phyloP scores from a whole-genome alignment of 2,888 invertebrate species.

The Disparrhopalites patrizii region DNA sequence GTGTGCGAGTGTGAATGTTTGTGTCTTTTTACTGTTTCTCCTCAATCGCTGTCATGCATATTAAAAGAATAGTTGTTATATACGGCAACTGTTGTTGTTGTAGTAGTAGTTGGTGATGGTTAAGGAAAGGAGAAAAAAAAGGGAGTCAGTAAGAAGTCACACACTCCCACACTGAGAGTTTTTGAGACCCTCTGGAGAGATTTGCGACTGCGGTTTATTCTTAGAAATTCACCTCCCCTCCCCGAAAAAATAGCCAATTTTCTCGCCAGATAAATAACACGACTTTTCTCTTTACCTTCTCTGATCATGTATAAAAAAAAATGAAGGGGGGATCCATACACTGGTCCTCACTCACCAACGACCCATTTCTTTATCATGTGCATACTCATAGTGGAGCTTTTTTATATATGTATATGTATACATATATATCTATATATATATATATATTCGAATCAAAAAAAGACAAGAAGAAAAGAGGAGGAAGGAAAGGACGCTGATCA shows the following conservation, averaged over 20 bases:
- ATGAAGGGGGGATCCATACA: constrained; percentile 21
- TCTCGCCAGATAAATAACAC: constrained; percentile 47
- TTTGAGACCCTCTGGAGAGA: constrained; percentile 43
- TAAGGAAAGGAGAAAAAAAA: background rate
- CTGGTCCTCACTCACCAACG: constrained; percentile 17
- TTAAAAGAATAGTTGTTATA: too few species aligned
- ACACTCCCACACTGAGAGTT: background rate
- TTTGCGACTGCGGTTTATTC: constrained; percentile 46
- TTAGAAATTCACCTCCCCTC: constrained; percentile 45
- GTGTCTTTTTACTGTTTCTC: background rate
- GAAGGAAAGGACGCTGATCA: too few species aligned
- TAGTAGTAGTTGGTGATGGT: too few species aligned
- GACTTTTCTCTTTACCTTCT: constrained; percentile 48
- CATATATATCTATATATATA: too few species aligned
- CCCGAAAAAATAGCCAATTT: constrained; percentile 46
- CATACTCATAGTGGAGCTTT: background rate
- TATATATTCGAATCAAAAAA: constrained; percentile 13
- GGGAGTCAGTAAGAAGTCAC: background rate
- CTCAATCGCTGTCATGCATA: background rate
- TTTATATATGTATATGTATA: background rate
- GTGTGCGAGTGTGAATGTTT: constrained; percentile 4
- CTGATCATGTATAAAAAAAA: constrained; percentile 17
- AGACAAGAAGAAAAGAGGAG: too few species aligned
- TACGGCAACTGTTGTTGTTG: too few species aligned
- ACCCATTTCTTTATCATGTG: background rate